phyloP scores from a whole-genome alignment of 2,797 vertebrate genomes.

The Catharus ustulatus region DNA sequence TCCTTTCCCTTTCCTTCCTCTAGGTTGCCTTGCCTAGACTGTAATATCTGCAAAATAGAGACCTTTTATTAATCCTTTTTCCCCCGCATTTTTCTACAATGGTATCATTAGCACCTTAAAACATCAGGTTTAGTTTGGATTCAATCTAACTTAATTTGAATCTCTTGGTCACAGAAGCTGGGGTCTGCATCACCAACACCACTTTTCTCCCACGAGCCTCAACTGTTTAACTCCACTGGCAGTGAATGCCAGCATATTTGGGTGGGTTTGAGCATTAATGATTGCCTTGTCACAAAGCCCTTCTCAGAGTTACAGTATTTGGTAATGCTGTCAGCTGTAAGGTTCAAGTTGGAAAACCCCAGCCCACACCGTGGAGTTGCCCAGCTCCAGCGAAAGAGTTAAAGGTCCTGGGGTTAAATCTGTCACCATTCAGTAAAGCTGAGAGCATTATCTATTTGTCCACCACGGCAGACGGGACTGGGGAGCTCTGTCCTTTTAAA shows the following conservation, averaged over 20 bases:
- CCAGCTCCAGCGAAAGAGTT: neutral
- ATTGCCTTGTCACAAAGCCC: neutral
- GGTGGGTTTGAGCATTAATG: neutral
- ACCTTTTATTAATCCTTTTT: neutral
- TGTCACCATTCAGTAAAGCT: neutral
- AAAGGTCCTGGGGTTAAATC: conserved; percentile 1
- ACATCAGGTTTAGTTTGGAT: neutral
- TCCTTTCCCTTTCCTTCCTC: neutral
- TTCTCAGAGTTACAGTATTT: neutral
- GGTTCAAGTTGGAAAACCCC: neutral
- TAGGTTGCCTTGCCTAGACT: neutral
- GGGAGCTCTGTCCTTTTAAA: neutral
- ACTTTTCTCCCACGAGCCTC: neutral
- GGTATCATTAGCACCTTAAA: neutral
- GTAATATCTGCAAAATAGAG: neutral
- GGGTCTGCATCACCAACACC: neutral
- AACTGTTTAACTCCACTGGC: neutral
- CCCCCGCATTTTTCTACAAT: neutral
- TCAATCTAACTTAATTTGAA: neutral
- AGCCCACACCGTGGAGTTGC: neutral
- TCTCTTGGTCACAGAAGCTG: neutral
- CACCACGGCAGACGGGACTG: neutral
- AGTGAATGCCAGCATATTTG: neutral
- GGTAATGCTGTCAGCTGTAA: neutral
- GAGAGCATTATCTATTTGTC: neutral